Conservation (phyloP, 2,888 invertebrate genomes). For the Dyspetes luteomarginatus region DNA sequence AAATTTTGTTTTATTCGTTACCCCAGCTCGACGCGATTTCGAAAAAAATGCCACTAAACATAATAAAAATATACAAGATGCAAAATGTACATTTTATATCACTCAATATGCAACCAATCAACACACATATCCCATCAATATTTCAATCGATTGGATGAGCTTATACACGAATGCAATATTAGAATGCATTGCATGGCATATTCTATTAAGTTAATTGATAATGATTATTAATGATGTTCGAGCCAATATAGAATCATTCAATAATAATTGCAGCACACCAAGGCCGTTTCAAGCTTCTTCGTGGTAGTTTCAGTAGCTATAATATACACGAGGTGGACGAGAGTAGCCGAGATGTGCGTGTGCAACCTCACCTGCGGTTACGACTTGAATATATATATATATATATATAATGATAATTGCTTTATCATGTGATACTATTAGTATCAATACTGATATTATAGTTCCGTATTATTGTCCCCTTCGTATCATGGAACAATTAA, state of each 20-base stretch:
- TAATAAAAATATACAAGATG: no score
- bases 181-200: conserved; percentile 2
- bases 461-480: neutral
- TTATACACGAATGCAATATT: conserved; percentile 13
- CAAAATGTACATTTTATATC: neutral
- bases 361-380: neutral
- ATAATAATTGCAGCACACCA: conserved; percentile 33
- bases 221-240: conserved; percentile 23
- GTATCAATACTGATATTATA: conserved; percentile 4
- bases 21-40: no score
- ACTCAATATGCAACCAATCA: neutral
- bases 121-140: no score
- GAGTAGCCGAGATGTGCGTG: neutral
- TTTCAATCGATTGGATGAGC: neutral
- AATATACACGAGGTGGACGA: neutral
- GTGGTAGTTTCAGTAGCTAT: neutral
- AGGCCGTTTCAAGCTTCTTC: conserved; percentile 26
- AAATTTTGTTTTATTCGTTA: no score
- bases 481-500: conserved; percentile 17
- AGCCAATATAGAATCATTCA: conserved; percentile 14
- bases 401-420: conserved; percentile 7
- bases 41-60: no score
- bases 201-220: neutral
- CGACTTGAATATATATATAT: neutral
- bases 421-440: conserved; percentile 8